These are phyloP conservation scores for Oryzias curvinotus DNA, from an alignment of 2,113 vertebrate species.

Conservation along the genomic window DNA sequence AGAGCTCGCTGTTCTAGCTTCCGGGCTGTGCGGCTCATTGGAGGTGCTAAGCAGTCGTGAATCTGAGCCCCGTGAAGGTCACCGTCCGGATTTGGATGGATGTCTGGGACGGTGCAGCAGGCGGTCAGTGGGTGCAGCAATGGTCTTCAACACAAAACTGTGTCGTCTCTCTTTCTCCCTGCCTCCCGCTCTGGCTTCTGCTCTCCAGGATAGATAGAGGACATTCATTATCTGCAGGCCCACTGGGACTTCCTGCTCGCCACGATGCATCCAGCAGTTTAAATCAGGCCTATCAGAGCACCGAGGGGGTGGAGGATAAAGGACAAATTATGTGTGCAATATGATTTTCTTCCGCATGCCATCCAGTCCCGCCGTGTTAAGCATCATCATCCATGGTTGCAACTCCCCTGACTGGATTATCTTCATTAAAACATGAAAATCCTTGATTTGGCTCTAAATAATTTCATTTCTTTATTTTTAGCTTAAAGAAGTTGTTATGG, in stretches of 20 bases:
- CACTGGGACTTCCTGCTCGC: constrained; percentile 61
- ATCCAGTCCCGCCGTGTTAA: constrained; percentile 28
- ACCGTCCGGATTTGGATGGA: constrained; percentile 37
- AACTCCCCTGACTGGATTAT: too few species aligned
- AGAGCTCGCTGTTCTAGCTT: neutral
- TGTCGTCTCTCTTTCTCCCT: too few species aligned
- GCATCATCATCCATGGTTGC: constrained; percentile 14
- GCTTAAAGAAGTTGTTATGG: too few species aligned
- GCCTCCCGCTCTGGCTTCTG: constrained; percentile 6
- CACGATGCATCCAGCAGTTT: constrained; percentile 65
- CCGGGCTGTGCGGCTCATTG: constrained; percentile 15
- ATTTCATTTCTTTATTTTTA: too few species aligned
- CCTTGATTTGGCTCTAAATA: too few species aligned
- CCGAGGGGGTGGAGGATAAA: constrained; percentile 21
- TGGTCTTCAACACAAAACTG: constrained; percentile 1
- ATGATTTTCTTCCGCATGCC: constrained; percentile 25
- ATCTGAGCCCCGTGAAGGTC: constrained; percentile 49
- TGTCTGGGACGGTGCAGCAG: constrained; percentile 36
- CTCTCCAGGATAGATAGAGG: constrained; percentile 66
- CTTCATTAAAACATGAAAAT: too few species aligned
- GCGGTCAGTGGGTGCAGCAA: constrained; percentile 42
- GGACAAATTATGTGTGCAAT: constrained; percentile 6
- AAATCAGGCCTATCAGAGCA: constrained; percentile 53
- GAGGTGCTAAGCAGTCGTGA: neutral
- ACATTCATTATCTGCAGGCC: constrained; percentile 68